Conservation (phyloP, 1,140 invertebrate genomes). For the Hylyphantes graminicola region DNA sequence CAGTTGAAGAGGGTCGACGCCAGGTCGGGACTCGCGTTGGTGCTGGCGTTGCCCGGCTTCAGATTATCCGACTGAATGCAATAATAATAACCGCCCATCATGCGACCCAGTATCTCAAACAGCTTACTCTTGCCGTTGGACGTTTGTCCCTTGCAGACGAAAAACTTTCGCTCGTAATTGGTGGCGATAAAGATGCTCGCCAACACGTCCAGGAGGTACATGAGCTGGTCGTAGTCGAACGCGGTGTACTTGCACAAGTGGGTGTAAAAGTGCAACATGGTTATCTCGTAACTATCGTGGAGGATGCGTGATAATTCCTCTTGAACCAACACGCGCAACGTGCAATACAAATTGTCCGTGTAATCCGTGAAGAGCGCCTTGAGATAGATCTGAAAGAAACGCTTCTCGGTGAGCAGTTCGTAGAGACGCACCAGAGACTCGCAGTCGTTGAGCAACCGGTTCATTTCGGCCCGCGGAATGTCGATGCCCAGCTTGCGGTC, state of each 20-base stretch:
- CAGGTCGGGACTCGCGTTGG: not conserved
- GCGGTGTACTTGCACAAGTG: slow-evolving; percentile 1
- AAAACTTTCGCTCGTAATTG: slow-evolving; percentile 45
- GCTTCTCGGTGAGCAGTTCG: not conserved
- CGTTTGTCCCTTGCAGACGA: not conserved
- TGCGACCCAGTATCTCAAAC: not conserved
- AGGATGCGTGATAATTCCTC: no score
- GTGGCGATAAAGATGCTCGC: slow-evolving; percentile 33
- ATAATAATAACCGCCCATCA: slow-evolving; percentile 9
- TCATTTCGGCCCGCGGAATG: not conserved
- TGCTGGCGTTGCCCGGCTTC: not conserved
- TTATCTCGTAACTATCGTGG: not conserved
- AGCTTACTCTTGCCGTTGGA: slow-evolving; percentile 34
- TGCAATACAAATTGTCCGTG: slow-evolving; percentile 7
- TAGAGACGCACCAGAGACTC: not conserved
- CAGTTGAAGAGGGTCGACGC: not conserved
- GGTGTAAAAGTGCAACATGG: slow-evolving; percentile 13
- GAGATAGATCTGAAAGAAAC: slow-evolving; percentile 12
- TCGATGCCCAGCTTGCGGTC: slow-evolving; percentile 1
- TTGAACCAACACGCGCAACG: not conserved
- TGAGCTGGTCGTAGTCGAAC: slow-evolving; percentile 22
- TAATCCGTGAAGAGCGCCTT: not conserved
- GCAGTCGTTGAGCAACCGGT: not conserved
- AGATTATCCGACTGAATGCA: slow-evolving; percentile 13
- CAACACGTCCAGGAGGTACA: slow-evolving; percentile 26